A percentile compares a stretch with the other conserved stretches of the same genome.
Evolutionary conservation across 2,113 vertebrate genomes (phyloP).

Genomic region (Apus apus): DNA sequence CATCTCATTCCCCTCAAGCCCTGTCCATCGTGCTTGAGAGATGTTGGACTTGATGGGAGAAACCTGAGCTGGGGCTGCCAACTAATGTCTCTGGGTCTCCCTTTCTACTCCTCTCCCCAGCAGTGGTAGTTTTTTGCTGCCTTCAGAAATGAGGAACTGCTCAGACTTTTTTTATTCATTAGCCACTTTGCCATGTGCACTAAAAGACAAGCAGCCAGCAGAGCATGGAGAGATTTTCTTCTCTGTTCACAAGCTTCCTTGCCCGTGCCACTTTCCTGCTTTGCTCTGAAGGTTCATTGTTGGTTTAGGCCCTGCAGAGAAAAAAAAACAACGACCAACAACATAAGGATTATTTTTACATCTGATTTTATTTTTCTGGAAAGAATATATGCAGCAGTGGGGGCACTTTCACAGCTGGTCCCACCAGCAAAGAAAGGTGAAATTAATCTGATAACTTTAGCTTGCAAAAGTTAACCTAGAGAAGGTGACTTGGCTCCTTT

Average conservation of each 20-base stretch:
- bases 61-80: not conserved
- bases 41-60: not conserved
- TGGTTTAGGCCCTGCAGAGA: not conserved
- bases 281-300: not conserved
- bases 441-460: not conserved
- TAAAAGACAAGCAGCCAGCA: not conserved
- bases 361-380: not conserved
- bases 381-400: not conserved
- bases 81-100: not conserved
- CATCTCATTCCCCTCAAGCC: not conserved
- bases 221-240: not conserved
- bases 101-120: not conserved
- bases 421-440: not conserved
- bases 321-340: not conserved
- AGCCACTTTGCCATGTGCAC: not conserved
- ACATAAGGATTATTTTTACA: not conserved
- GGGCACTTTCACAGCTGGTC: not conserved
- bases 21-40: not conserved
- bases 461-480: not conserved
- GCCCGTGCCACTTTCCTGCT: not conserved
- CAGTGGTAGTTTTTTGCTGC: not conserved
- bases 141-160: not conserved
- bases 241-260: not conserved
- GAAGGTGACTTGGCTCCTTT: not conserved
- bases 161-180: not conserved